Evolutionary conservation across 2,888 invertebrate species (phyloP).

Genomic region (Drosophila demipolita): DNA sequence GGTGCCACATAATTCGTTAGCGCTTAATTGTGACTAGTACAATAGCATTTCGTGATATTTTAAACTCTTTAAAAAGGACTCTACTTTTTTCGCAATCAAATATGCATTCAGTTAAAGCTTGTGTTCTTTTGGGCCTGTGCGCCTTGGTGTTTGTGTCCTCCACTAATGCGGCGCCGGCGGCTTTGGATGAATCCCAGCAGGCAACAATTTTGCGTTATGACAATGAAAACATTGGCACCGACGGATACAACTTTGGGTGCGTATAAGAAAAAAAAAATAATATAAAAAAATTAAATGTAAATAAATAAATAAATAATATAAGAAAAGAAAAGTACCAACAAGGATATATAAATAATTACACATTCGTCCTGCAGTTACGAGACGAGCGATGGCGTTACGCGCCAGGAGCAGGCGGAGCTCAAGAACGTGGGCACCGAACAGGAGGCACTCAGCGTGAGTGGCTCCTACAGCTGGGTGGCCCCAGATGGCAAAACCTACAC

Average conservation of each 20-base stretch:
- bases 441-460: conserved; percentile 85
- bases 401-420: conserved; percentile 84
- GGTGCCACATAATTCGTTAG: conserved; percentile 58
- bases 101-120: conserved; percentile 71
- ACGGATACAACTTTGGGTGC: conserved; percentile 81
- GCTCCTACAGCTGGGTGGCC: conserved; percentile 85
- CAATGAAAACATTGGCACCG: conserved; percentile 84
- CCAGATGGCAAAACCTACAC: conserved; percentile 86
- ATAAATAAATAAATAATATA: no score
- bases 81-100: conserved; percentile 24
- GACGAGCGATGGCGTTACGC: conserved; percentile 85
- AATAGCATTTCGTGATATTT: conserved; percentile 36
- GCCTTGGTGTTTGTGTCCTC: conserved; percentile 64
- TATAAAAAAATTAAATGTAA: background rate
- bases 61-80: background rate
- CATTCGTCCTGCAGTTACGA: conserved; percentile 73
- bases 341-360: background rate
- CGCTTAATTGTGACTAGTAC: conserved; percentile 69
- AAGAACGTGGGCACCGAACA: conserved; percentile 85
- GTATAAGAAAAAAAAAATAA: conserved; percentile 24
- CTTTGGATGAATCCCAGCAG: conserved; percentile 84
- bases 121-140: conserved; percentile 58
- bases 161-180: conserved; percentile 72
- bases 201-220: conserved; percentile 88
- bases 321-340: background rate